Evolutionary conservation across 2,113 vertebrate genomes (phyloP).

Genomic region (Amblyornis subalaris): DNA sequence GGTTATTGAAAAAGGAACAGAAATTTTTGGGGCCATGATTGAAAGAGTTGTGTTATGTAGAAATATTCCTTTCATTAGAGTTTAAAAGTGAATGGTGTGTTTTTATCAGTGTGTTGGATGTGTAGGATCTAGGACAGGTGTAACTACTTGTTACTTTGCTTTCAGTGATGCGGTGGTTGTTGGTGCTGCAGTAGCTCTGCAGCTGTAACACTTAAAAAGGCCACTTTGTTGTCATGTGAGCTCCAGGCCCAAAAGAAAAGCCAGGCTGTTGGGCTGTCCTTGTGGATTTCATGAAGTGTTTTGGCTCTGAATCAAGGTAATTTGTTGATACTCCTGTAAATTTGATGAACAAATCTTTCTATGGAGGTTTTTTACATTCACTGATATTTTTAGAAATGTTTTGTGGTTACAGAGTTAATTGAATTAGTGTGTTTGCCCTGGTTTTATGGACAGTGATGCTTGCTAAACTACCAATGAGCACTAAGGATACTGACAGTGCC

Average conservation of each 20-base stretch:
- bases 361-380: background rate
- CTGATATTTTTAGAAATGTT: background rate
- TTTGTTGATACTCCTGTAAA: background rate
- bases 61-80: background rate
- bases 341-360: background rate
- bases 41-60: background rate
- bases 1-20: background rate
- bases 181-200: background rate
- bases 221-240: background rate
- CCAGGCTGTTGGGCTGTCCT: background rate
- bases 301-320: background rate
- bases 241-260: background rate
- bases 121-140: background rate
- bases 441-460: background rate
- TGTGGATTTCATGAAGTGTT: background rate
- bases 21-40: accelerated
- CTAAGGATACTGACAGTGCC: background rate
- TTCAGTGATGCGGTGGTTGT: accelerated
- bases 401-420: background rate
- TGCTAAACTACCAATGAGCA: background rate
- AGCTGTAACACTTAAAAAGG: background rate
- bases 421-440: background rate
- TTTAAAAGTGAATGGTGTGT: background rate
- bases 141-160: background rate
- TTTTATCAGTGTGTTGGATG: accelerated